Evolutionary conservation across 2,888 invertebrate species (phyloP).

Genomic region (Neocrepidodera transversa): DNA sequence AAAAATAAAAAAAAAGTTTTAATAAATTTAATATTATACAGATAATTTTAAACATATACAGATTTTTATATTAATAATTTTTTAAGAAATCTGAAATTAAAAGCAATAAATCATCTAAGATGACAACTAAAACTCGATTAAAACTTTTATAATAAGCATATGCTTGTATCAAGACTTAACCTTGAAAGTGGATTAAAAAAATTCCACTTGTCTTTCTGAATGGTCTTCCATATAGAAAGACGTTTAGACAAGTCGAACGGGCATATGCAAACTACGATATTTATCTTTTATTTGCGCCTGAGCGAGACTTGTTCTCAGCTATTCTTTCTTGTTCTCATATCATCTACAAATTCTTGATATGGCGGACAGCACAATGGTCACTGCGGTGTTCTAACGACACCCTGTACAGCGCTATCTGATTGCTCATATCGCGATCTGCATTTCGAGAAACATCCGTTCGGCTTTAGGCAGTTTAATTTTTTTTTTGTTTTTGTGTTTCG

Average conservation of each 20-base stretch:
- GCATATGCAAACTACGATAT: constrained; percentile 52
- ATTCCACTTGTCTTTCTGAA: constrained; percentile 36
- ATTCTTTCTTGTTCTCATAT: constrained; percentile 57
- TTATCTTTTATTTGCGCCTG: constrained; percentile 53
- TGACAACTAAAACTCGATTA: neutral
- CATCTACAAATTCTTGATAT: constrained; percentile 58
- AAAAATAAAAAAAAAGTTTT: too few relatives aligned
- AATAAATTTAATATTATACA: too few relatives aligned
- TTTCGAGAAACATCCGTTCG: constrained; percentile 49
- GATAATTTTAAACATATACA: too few relatives aligned
- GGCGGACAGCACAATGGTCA: constrained; percentile 59
- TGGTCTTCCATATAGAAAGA: constrained; percentile 35
- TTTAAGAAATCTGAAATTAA: too few relatives aligned
- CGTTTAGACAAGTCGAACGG: constrained; percentile 46
- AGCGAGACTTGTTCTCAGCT: constrained; percentile 53
- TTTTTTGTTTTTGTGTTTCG: too few relatives aligned
- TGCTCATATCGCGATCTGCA: constrained; percentile 56
- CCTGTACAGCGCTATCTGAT: constrained; percentile 58
- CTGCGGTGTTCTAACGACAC: constrained; percentile 59
- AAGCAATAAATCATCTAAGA: neutral
- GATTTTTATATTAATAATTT: too few relatives aligned
- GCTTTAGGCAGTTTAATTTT: neutral
- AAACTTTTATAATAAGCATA: neutral
- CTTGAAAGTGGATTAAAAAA: constrained; percentile 37
- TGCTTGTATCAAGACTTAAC: constrained; percentile 15